Base-by-base conservation (phyloP, 2,888 invertebrate genomes). In the Laothoe populi region DNA sequence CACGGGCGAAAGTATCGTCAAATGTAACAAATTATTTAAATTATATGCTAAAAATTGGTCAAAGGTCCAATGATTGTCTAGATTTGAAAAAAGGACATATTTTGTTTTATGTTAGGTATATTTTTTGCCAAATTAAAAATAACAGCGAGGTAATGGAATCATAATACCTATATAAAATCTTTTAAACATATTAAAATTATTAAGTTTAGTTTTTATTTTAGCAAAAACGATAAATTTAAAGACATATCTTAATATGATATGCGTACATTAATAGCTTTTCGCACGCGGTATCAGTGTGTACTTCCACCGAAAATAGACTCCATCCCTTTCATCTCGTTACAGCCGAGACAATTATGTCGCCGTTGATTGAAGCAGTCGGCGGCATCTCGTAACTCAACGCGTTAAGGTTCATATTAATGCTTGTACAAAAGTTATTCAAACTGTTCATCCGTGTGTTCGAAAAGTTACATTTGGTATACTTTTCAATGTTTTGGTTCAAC, bases 251-350 rank as follows among this genome's bases (percentile, higher is more conserved):
- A n/a, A n/a, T n/a, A n/a, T n/a, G n/a, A n/a, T n/a, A n/a, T n/a
- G n/a, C 13, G 2, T 42, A 42, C 1, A 60, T 35, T 19, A 24
- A 16, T 16, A 11, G 44, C 64, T 46, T 16, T 24, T 60, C 38
- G 62, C 62, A 63, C 60, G 66, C 64, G 53, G 49, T 11, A 46
- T 1, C 75, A 42, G 81, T 87, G 65, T 82, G 85, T 84, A 69
- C 0, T 35, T 40, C 61, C 61, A 67, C 81, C 83, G 64, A 85
- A 89, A 90, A 90, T 91, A 91, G 82, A 82, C 68, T 65, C 77
- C 79, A 77, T 79, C 76, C 84, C 90, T 91, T 89, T 91, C 91
- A 89, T 91, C 91, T 90, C 88, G 84, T 90, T 90, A 88, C 83
- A 77, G 66, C 77, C 68, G 79, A 73, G 79, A 86, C 86, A 89